phyloP scores from a whole-genome alignment of 2,888 invertebrate species.

The Mythimna ferrago region DNA sequence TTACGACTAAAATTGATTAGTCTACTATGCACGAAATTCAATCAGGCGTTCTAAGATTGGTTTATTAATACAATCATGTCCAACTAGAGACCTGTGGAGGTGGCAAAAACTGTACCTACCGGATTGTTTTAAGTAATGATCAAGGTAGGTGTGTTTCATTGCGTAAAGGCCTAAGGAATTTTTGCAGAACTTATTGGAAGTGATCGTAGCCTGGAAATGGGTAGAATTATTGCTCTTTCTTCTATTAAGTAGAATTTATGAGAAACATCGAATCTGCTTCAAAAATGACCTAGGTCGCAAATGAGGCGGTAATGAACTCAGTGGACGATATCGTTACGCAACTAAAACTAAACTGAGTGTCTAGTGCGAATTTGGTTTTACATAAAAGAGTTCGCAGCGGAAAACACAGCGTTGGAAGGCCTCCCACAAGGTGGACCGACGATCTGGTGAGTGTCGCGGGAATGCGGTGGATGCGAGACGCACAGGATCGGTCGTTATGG shows the following conservation, averaged over 20 bases:
- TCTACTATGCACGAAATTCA: constrained; percentile 36
- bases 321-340: constrained; percentile 37
- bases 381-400: too few relatives aligned
- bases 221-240: neutral
- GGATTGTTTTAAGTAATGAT: constrained; percentile 25
- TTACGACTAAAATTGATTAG: constrained; percentile 29
- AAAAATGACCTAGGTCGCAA: neutral
- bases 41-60: constrained; percentile 33
- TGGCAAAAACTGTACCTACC: constrained; percentile 26
- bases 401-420: too few relatives aligned
- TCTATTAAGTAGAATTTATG: neutral
- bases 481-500: too few relatives aligned
- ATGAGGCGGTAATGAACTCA: neutral
- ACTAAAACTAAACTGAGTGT: constrained; percentile 56
- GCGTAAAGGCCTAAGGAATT: neutral
- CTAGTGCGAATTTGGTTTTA: too few relatives aligned
- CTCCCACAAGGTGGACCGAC: too few relatives aligned
- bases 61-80: constrained; percentile 45
- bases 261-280: neutral
- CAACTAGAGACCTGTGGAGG: constrained; percentile 16
- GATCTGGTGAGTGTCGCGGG: too few relatives aligned
- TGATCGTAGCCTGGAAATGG: neutral
- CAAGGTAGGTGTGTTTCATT: constrained; percentile 2
- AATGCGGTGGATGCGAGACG: too few relatives aligned
- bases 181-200: neutral